phyloP scores from a whole-genome alignment of 2,113 vertebrate species.

The Arenaria interpres region DNA sequence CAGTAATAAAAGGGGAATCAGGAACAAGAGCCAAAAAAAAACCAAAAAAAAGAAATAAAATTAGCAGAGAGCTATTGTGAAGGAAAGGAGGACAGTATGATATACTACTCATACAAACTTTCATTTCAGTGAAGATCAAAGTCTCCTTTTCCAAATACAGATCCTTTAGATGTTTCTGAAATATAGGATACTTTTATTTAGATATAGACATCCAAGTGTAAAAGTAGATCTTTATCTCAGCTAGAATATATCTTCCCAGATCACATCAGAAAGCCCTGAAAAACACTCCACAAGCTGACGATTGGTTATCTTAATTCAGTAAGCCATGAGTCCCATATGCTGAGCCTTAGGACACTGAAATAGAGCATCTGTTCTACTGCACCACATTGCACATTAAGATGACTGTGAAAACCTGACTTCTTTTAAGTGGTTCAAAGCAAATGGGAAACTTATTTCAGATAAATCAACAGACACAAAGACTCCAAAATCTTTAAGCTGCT shows the following conservation, averaged over 20 bases:
- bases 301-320: not conserved
- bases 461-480: not conserved
- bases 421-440: not conserved
- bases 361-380: not conserved
- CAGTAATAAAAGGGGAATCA: not conserved
- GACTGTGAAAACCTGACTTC: not conserved
- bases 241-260: not conserved
- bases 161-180: not conserved
- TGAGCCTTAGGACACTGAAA: constrained; percentile 16
- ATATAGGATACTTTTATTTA: not conserved
- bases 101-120: not conserved
- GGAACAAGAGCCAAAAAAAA: not conserved
- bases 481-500: not conserved
- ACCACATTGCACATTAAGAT: not conserved
- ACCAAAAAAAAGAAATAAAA: not conserved
- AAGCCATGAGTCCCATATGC: not conserved
- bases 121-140: not conserved
- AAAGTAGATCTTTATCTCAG: not conserved
- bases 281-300: not conserved
- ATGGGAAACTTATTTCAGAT: not conserved
- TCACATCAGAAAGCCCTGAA: not conserved
- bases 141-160: not conserved
- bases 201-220: not conserved
- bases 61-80: not conserved
- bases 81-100: not conserved